Evolutionary conservation across 2,797 vertebrate genomes (phyloP).

Genomic region (Cetoscarus ocellatus): DNA sequence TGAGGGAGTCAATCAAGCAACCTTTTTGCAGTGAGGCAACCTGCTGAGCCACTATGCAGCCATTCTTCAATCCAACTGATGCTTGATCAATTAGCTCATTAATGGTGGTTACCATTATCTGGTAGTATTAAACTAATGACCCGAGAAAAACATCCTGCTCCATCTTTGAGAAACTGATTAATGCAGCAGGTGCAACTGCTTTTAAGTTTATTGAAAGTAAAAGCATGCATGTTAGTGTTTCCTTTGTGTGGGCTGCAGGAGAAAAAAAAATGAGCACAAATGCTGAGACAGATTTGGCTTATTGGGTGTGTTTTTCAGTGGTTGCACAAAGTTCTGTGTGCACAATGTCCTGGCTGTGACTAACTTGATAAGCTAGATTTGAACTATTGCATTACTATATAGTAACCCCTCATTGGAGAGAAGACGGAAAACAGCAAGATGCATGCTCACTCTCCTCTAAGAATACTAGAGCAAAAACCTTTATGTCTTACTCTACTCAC

Average conservation of each 20-base stretch:
- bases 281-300: conserved; percentile 9
- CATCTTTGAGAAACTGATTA: no score
- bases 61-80: no score
- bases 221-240: no score
- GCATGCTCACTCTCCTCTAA: background rate
- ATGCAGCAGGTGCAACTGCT: no score
- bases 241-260: background rate
- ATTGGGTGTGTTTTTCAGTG: conserved; percentile 2
- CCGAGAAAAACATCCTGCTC: no score
- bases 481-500: conserved; percentile 4
- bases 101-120: no score
- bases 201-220: no score
- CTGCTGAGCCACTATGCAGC: no score
- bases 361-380: conserved; percentile 17
- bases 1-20: no score
- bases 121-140: no score
- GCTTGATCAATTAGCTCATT: no score
- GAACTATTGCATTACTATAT: conserved; percentile 24
- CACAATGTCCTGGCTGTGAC: conserved; percentile 15
- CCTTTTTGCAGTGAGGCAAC: no score
- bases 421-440: conserved; percentile 12
- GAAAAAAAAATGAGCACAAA: conserved; percentile 3
- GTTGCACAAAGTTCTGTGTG: conserved; percentile 29
- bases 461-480: background rate
- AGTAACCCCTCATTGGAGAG: background rate